Evolutionary conservation across 2,888 invertebrate genomes (phyloP).

Genomic region (Orgyia antiqua): DNA sequence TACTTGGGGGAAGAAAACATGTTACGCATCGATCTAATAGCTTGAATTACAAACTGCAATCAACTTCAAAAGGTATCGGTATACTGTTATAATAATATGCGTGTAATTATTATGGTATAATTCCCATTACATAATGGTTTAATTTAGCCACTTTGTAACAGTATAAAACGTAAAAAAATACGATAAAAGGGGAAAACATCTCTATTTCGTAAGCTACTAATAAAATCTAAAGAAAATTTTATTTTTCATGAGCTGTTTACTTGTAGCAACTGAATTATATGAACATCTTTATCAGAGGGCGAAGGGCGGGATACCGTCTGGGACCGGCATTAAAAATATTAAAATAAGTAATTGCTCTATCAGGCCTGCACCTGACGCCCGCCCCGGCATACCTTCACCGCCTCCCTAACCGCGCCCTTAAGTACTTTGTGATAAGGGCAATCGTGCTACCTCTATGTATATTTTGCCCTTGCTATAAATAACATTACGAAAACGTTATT

Average conservation of each 20-base stretch:
- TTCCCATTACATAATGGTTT: too few species aligned
- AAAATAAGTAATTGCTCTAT: slow-evolving; percentile 71
- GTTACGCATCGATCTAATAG: too few species aligned
- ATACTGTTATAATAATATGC: too few species aligned
- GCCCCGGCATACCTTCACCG: slow-evolving; percentile 27
- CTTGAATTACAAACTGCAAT: too few species aligned
- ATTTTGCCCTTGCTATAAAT: too few species aligned
- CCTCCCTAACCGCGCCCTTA: slow-evolving; percentile 37
- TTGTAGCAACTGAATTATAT: slow-evolving; percentile 43
- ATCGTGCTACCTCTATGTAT: slow-evolving; percentile 34
- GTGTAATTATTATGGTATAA: too few species aligned
- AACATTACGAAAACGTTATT: too few species aligned
- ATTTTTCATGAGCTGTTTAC: slow-evolving; percentile 23
- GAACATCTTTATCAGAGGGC: slow-evolving; percentile 41
- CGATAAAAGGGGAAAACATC: slow-evolving; percentile 1
- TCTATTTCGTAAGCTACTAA: slow-evolving; percentile 9
- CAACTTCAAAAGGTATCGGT: too few species aligned
- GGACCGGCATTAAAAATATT: slow-evolving; percentile 64
- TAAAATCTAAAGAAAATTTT: slow-evolving; percentile 11
- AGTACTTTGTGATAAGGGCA: slow-evolving; percentile 51
- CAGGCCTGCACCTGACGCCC: slow-evolving; percentile 62
- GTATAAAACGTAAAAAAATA: too few species aligned
- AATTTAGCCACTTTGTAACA: too few species aligned
- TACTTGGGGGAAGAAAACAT: too few species aligned
- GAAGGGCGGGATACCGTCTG: slow-evolving; percentile 38